Percentiles rank a stretch among this genome's conserved stretches.
Evolutionary conservation across 1,140 invertebrate genomes (phyloP).

Genomic region (Littorina saxatilis): DNA sequence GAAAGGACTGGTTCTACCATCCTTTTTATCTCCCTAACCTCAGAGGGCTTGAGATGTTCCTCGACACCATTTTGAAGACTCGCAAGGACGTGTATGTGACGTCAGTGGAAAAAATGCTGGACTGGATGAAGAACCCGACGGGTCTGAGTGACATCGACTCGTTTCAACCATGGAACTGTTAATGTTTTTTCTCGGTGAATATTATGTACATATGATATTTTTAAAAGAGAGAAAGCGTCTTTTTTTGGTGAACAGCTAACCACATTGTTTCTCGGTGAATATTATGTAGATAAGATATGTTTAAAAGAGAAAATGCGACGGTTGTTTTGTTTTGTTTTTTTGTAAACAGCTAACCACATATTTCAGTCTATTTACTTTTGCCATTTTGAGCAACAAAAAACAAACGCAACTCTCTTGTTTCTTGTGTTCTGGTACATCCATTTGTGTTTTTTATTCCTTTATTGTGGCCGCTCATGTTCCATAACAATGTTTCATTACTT

Average conservation of each 20-base stretch:
- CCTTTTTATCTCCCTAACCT: slow-evolving; percentile 35
- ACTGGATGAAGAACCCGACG: slow-evolving; percentile 94
- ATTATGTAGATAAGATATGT: too few species aligned
- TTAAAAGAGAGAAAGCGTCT: neutral
- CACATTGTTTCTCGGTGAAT: too few species aligned
- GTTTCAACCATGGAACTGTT: slow-evolving; percentile 33
- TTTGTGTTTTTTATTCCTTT: too few species aligned
- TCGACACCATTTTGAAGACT: slow-evolving; percentile 44
- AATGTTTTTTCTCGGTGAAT: neutral
- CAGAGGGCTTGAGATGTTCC: slow-evolving; percentile 54
- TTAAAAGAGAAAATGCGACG: neutral
- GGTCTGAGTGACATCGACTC: slow-evolving; percentile 27
- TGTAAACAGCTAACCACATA: too few species aligned
- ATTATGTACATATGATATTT: too few species aligned
- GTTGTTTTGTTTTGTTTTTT: neutral
- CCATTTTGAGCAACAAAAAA: too few species aligned
- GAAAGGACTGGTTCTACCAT: slow-evolving; percentile 59
- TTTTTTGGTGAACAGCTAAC: too few species aligned
- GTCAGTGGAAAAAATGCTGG: slow-evolving; percentile 92
- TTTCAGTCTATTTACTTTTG: too few species aligned
- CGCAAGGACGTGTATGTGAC: slow-evolving; percentile 94
- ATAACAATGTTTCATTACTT: too few species aligned
- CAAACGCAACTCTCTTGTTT: too few species aligned
- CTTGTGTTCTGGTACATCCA: too few species aligned
- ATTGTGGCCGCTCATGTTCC: too few species aligned